Conservation (phyloP, 23 tunicate species). For the Pegea sp. region DNA sequence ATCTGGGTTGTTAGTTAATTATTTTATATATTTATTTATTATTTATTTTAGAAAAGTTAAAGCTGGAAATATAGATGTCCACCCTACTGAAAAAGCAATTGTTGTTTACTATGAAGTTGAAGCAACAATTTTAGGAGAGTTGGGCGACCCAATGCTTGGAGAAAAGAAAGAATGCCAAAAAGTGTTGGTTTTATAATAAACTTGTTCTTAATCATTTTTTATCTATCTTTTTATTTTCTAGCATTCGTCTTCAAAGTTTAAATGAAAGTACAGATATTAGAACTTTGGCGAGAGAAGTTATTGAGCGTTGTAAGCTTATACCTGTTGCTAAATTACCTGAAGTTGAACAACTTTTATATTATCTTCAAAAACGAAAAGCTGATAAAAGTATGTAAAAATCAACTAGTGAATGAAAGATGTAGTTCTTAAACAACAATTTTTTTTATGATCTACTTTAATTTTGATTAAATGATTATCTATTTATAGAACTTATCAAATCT, state of each 20-base stretch:
- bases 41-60: constrained; percentile 87
- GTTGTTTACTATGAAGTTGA: constrained; percentile 94
- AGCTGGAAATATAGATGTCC: constrained; percentile 84
- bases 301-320: constrained; percentile 78
- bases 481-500: too few relatives aligned
- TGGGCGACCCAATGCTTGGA: constrained; percentile 91
- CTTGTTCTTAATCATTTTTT: neutral
- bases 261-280: constrained; percentile 70
- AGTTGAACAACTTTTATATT: constrained; percentile 93
- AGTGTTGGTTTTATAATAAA: constrained; percentile 31
- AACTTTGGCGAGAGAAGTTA: constrained; percentile 79
- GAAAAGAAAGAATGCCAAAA: constrained; percentile 82
- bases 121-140: constrained; percentile 83
- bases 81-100: constrained; percentile 87
- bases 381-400: constrained; percentile 54
- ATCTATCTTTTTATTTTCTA: neutral
- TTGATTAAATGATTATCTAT: neutral
- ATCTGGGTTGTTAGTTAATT: neutral
- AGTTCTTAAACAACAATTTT: too few relatives aligned
- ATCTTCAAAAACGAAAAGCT: constrained; percentile 70
- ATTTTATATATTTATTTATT: too few relatives aligned
- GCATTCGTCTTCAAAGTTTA: constrained; percentile 71
- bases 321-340: constrained; percentile 69
- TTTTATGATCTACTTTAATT: neutral
- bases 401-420: too few relatives aligned